Evolutionary conservation across 2,888 invertebrate species (phyloP), one percentile per base, ranked within the genome.

Genomic region (Lepas anatifera): DNA sequence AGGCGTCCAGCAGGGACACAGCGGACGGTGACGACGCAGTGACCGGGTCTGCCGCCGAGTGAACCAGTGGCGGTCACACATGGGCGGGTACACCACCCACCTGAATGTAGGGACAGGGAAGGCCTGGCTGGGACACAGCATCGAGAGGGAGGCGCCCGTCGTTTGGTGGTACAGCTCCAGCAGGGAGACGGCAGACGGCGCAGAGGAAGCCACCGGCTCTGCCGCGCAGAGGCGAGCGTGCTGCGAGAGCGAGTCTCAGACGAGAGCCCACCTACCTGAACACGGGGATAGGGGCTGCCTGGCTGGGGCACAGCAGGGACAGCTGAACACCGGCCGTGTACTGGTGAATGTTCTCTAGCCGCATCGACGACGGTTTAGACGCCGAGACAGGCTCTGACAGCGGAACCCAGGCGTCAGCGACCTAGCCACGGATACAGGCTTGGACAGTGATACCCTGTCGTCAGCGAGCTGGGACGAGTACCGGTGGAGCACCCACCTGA

Each of bases 41-140:
- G 29, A 69, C 46, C 22, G 69, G 69, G 37, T 71, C 71, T 69
- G 69, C 52, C n/a, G 69, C 66, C n/a, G n/a, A n/a, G n/a, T n/a
- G n/a, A n/a, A n/a, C n/a, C n/a, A n/a, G n/a, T n/a, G n/a, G n/a
- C n/a, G n/a, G n/a, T n/a, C n/a, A n/a, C n/a, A n/a, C n/a, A n/a
- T n/a, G n/a, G n/a, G 41, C 41, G 13, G 16, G 43, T 43, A 10
- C 11, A 43, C 16, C 43, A 43, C 43, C 43, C 16, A 43, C 43
- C 43, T 10, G 43, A 13, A 43, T 16, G 16, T 43, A 43, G 43
- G 43, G 16, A 43, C 43, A 43, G 43, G 43, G 16, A 43, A 43
- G 11, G 43, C 87, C 79, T 89, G 89, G 73, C 87, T 88, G 80
- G 87, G 87, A 80, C 88, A 88, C 69, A 87, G 80, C 74, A 87